A percentile compares a stretch with the other conserved stretches of the same genome.
Evolutionary conservation across 2,797 vertebrate species (phyloP).

Genomic region (Esox lucius): DNA sequence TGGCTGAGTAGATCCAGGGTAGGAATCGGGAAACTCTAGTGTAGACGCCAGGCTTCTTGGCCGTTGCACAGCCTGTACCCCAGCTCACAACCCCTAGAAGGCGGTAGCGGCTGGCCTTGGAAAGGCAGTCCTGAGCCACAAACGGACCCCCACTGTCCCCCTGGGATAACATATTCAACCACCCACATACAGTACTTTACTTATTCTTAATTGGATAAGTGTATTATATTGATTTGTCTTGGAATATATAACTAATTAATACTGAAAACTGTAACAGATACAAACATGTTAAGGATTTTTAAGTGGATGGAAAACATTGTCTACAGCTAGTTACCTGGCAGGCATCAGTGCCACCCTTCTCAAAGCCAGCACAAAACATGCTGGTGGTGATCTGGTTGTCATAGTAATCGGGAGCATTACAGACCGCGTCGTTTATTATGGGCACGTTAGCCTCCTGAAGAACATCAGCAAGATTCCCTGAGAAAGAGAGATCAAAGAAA

Average conservation of each 20-base stretch:
- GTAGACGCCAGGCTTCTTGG: constrained; percentile 90
- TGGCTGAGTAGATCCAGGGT: constrained; percentile 87
- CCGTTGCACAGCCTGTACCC: constrained; percentile 89
- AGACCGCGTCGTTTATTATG: constrained; percentile 84
- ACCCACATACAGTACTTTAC: background rate
- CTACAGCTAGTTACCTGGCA: constrained; percentile 78
- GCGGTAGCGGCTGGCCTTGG: constrained; percentile 82
- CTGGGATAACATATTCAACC: constrained; percentile 54
- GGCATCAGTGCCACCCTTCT: constrained; percentile 87
- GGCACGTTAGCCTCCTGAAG: constrained; percentile 88
- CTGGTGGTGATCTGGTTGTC: constrained; percentile 88
- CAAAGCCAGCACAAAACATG: constrained; percentile 92
- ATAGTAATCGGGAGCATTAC: constrained; percentile 87
- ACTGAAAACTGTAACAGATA: background rate
- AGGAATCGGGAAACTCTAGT: constrained; percentile 86
- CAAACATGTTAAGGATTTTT: no score
- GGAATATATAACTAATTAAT: no score
- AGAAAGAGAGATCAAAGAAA: background rate
- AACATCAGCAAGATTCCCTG: constrained; percentile 82
- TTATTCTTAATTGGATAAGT: background rate
- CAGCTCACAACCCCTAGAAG: constrained; percentile 90
- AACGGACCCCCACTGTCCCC: constrained; percentile 92
- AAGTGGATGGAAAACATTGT: background rate
- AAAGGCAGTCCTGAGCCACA: constrained; percentile 82
- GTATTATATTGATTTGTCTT: background rate